phyloP scores from a whole-genome alignment of 2,113 vertebrate species.

The Alethe castanea region DNA sequence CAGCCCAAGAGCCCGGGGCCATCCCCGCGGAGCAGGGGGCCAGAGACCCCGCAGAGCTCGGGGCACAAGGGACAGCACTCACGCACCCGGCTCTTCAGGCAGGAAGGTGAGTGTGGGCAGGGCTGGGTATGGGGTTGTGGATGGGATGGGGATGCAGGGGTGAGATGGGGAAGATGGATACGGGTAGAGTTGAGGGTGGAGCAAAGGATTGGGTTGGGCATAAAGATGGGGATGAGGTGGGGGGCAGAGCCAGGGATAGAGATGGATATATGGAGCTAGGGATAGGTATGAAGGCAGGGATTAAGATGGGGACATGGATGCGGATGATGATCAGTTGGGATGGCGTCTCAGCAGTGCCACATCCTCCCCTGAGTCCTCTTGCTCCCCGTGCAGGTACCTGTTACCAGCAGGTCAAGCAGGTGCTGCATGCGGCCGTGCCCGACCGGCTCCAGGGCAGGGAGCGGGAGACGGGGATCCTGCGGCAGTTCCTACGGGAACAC shows the following conservation, averaged over 20 bases:
- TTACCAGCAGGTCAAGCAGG: slow-evolving; percentile 84
- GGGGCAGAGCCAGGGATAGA: background rate
- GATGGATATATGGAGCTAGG: background rate
- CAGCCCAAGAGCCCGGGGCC: background rate
- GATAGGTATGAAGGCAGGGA: no score
- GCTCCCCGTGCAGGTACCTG: slow-evolving; percentile 72
- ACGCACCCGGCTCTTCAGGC: slow-evolving; percentile 66
- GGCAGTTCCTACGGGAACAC: slow-evolving; percentile 80
- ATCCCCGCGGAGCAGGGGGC: background rate
- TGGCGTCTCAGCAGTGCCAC: fast-evolving
- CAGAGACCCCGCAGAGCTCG: slow-evolving; percentile 57
- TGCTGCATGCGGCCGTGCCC: slow-evolving; percentile 84
- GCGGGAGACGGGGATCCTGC: slow-evolving; percentile 73
- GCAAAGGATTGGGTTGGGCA: no score
- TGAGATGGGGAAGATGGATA: background rate
- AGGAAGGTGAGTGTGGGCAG: slow-evolving; percentile 74
- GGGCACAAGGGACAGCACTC: slow-evolving; percentile 19
- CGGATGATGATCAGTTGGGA: background rate
- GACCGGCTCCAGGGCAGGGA: slow-evolving; percentile 84
- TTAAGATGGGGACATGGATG: background rate
- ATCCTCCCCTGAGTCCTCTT: background rate
- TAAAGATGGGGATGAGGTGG: no score
- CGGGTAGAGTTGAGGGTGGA: background rate
- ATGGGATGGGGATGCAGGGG: background rate
- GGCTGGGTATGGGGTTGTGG: background rate